Evolutionary conservation across 1,140 invertebrate genomes (phyloP).

Genomic region (Drosophila mayri): DNA sequence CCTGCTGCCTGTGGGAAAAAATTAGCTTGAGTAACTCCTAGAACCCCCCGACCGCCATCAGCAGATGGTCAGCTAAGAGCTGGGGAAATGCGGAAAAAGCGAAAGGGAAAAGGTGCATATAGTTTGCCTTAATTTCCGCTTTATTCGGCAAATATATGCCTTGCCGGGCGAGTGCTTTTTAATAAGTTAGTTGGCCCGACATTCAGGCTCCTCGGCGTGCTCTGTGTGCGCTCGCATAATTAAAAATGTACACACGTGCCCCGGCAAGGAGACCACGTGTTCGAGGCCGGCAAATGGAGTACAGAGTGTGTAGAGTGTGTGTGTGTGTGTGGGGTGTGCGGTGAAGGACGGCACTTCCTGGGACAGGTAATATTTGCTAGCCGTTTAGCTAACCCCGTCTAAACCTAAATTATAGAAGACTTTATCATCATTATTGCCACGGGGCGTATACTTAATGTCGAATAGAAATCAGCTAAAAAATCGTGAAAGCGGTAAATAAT

Average conservation of each 20-base stretch:
- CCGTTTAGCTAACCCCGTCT: conserved; percentile 2
- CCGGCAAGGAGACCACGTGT: conserved; percentile 28
- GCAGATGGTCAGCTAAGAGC: conserved; percentile 56
- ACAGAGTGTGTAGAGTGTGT: neutral
- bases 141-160: conserved; percentile 66
- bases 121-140: conserved; percentile 56
- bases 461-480: neutral
- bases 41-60: neutral
- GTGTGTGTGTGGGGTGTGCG: neutral
- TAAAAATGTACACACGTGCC: conserved; percentile 76
- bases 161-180: conserved; percentile 59
- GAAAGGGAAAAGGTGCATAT: conserved; percentile 16
- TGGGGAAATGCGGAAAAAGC: conserved; percentile 15
- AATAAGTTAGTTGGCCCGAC: conserved; percentile 70
- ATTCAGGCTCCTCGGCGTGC: conserved; percentile 48
- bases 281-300: neutral
- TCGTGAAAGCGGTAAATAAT: neutral
- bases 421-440: conserved; percentile 15
- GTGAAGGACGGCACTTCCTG: neutral
- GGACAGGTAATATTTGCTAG: conserved; percentile 26
- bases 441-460: conserved; percentile 29
- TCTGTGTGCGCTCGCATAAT: conserved; percentile 68
- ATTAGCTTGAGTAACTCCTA: conserved; percentile 20
- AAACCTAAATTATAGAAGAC: conserved; percentile 25
- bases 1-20: conserved; percentile 31